These are phyloP conservation scores for Ciconia boyciana DNA, from an alignment of 2,113 vertebrate species.

Conservation along the genomic window DNA sequence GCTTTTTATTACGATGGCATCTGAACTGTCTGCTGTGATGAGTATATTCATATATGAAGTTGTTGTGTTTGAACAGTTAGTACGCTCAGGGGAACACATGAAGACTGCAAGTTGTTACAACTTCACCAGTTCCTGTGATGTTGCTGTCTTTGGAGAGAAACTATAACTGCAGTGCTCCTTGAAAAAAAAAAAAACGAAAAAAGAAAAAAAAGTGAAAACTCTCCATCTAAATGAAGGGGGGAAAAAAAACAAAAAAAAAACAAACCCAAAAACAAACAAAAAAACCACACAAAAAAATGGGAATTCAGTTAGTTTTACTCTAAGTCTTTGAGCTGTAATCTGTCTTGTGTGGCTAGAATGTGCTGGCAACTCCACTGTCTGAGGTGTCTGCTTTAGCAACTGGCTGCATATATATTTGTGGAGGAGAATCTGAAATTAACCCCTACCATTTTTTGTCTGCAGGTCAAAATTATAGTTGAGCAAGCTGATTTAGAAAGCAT, in stretches of 20 bases:
- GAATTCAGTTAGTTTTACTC: background rate
- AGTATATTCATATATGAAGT: background rate
- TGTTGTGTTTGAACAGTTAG: background rate
- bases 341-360: background rate
- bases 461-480: background rate
- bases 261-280: background rate
- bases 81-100: background rate
- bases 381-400: background rate
- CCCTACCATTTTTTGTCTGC: background rate
- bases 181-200: too few species aligned
- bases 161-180: background rate
- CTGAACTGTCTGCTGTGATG: background rate
- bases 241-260: background rate
- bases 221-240: background rate
- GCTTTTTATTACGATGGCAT: background rate
- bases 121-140: background rate
- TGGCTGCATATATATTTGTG: background rate
- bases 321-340: background rate
- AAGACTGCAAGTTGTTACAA: background rate
- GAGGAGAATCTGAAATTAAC: background rate
- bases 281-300: background rate
- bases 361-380: background rate
- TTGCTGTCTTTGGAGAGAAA: background rate
- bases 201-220: background rate
- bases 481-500: background rate